Base-by-base conservation (phyloP, 1,140 invertebrate species). In the Ostrea denselamellosa region DNA sequence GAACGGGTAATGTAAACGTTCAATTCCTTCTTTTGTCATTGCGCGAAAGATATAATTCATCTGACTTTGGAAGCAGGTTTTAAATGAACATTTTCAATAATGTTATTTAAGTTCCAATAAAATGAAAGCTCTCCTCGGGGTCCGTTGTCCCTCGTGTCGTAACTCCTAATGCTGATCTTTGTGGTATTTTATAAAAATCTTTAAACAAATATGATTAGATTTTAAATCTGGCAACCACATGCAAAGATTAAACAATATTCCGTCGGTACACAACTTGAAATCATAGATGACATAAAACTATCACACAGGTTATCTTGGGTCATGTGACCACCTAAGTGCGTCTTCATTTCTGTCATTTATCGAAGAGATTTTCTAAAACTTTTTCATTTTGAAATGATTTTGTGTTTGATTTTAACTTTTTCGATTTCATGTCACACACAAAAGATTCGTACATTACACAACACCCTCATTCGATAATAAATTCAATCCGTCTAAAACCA, bases 1-100 rank as follows among this genome's bases (percentile, higher is more conserved):
- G 25, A 77, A 77, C 25, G 22, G 68, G 28, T 17, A 77, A 77
- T 28, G 25, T 28, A 34, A 77, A 17, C 25, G 22, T 77, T 25
- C 25, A 22, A 77, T 77, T 77, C 28, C 28, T 28, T 77, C 28
- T 17, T 10, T 77, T 77, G 68, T 77, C 68, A 77, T 9, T 77
- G 28, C 28, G 9, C 2, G 25, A 7, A 10, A 8, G 12, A 34
- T 28, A 10, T 77, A 77, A 17, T 14, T 22, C 68, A 9, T 9
- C 8, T 34, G 22, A 77, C 28, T 2, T 77, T 14, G 17, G 8
- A 34, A 9, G 22, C 22, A 77, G 68, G 34, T 44, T 77, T 77
- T 77, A 77, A 77, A 77, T 77, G 68, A 77, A 77, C 68, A 77
- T 77, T 77, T 77, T 77, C 28, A 77, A 77, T 77, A 25, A 77